These are phyloP conservation scores for Onthophagus sagittarius DNA, from an alignment of 2,888 invertebrate genomes.

Conservation along the genomic window DNA sequence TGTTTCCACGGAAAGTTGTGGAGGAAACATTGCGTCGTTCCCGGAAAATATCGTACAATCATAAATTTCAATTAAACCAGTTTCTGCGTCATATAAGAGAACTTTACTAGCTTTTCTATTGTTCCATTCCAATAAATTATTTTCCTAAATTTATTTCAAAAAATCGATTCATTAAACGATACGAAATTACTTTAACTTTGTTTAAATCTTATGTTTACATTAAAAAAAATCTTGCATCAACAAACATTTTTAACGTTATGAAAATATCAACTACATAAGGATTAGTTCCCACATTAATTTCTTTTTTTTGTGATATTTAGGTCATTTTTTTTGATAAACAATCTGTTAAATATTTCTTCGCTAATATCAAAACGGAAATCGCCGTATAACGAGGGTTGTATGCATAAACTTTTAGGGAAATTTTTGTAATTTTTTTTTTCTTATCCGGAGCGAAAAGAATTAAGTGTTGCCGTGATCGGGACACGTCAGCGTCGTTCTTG, in stretches of 20 bases:
- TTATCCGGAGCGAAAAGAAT: not conserved
- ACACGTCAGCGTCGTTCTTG: not conserved
- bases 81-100: not conserved
- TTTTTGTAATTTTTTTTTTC: not conserved
- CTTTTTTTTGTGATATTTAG: not conserved
- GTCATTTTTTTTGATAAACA: not conserved
- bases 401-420: not conserved
- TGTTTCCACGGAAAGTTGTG: not conserved
- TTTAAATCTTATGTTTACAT: not conserved
- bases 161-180: too few species aligned
- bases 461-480: not conserved
- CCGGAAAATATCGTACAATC: not conserved
- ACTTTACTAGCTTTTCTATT: not conserved
- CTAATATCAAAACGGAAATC: not conserved
- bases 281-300: not conserved
- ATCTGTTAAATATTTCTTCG: too few species aligned
- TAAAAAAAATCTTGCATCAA: not conserved
- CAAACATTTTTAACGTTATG: not conserved
- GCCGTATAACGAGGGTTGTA: too few species aligned
- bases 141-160: too few species aligned
- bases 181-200: too few species aligned
- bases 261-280: not conserved
- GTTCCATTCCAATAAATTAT: not conserved
- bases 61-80: not conserved
- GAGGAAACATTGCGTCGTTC: not conserved